Conservation (phyloP, 30 jellyfish, hydroid and myxozoan genomes). For the Aurelia sp. region DNA sequence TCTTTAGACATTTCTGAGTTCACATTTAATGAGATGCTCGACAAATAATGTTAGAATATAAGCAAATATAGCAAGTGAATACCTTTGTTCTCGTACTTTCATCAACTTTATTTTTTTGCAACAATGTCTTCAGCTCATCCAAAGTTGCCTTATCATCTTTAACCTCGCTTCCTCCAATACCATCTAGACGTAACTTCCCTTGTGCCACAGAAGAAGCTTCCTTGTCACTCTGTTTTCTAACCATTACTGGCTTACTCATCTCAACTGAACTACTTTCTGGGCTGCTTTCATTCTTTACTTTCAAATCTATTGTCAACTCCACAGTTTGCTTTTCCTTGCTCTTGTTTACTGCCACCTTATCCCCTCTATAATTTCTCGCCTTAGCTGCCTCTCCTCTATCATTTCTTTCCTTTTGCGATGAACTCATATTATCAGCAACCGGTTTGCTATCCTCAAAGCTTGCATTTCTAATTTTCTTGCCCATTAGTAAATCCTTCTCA, state of each 20-base stretch:
- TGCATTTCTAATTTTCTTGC: background rate
- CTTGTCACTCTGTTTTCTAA: background rate
- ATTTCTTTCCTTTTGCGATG: background rate
- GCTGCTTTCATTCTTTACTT: slow-evolving; percentile 33
- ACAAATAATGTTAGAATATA: too few species aligned
- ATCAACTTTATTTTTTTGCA: slow-evolving; percentile 7
- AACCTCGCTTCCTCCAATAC: slow-evolving; percentile 28
- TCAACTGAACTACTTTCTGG: slow-evolving; percentile 19
- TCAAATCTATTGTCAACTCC: slow-evolving; percentile 39
- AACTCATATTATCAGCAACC: background rate
- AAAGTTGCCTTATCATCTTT: background rate
- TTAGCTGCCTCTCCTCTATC: background rate
- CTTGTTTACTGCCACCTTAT: background rate
- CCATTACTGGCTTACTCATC: background rate
- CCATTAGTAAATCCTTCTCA: background rate
- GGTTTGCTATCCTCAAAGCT: background rate
- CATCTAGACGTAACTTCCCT: slow-evolving; percentile 35
- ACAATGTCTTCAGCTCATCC: slow-evolving; percentile 25
- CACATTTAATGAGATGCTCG: too few species aligned
- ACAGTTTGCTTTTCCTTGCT: slow-evolving; percentile 28
- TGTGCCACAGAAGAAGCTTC: background rate
- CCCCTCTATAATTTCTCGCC: background rate
- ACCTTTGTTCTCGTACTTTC: slow-evolving; percentile 29
- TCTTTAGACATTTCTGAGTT: too few species aligned
- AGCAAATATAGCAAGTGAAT: background rate